A percentile compares a stretch with the other conserved stretches of the same genome.
Evolutionary conservation across 2,113 vertebrate species (phyloP).

Genomic region (Arothron firmamentum): DNA sequence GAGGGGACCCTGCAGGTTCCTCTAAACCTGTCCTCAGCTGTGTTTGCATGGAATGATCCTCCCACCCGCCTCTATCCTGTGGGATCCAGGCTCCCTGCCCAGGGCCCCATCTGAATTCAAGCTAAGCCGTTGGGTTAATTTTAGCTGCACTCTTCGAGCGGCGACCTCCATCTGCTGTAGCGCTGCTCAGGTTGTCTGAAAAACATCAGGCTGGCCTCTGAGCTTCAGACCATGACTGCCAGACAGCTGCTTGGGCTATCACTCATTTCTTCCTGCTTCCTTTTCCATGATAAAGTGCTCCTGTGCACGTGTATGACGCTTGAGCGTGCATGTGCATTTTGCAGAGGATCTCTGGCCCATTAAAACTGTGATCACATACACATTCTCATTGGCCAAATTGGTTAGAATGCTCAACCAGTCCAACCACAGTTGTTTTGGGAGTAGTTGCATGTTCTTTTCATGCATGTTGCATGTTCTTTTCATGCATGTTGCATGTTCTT

Average conservation of each 20-base stretch:
- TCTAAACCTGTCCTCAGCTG: conserved; percentile 38
- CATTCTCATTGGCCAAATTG: conserved; percentile 28
- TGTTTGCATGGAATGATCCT: conserved; percentile 11
- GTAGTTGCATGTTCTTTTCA: no score
- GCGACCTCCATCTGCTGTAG: conserved; percentile 57
- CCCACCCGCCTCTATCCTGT: conserved; percentile 29
- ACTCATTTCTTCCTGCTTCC: conserved; percentile 35
- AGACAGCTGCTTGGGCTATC: conserved; percentile 59
- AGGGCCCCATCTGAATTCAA: conserved; percentile 45
- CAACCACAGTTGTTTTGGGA: no score
- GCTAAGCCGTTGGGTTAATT: conserved; percentile 52
- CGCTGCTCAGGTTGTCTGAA: conserved; percentile 44
- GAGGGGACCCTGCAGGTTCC: conserved; percentile 22
- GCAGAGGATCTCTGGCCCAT: conserved; percentile 54
- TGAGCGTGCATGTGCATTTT: conserved; percentile 16
- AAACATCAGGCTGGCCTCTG: conserved; percentile 42
- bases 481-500: no score
- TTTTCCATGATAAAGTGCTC: conserved; percentile 34
- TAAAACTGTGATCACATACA: conserved; percentile 48
- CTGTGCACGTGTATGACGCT: conserved; percentile 37
- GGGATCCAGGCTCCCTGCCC: conserved; percentile 33
- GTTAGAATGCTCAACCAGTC: no score
- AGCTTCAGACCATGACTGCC: conserved; percentile 30
- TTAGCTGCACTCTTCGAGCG: conserved; percentile 41
- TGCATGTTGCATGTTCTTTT: no score